A percentile compares a stretch with the other conserved stretches of the same genome.
Conservation (phyloP, 2,797 vertebrate species). For the Sebastiscus tertius region DNA sequence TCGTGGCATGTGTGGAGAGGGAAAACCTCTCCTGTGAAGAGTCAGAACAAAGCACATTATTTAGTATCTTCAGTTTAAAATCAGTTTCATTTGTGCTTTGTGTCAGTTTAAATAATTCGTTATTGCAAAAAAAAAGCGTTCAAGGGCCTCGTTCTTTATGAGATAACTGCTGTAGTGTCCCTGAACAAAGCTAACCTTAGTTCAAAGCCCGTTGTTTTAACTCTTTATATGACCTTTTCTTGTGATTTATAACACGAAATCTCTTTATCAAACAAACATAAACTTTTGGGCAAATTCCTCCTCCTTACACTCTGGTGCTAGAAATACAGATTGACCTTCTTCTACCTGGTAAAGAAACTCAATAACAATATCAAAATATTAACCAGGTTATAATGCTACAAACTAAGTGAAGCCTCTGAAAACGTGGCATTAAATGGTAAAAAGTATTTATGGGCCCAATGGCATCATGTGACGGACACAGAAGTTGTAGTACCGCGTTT, state of each 20-base stretch:
- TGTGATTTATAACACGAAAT: not conserved
- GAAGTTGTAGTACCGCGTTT: too few relatives aligned
- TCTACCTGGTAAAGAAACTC: too few relatives aligned
- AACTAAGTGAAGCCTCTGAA: too few relatives aligned
- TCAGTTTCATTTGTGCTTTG: not conserved
- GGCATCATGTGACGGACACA: too few relatives aligned
- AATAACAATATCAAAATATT: too few relatives aligned
- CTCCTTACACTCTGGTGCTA: not conserved
- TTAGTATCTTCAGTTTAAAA: not conserved
- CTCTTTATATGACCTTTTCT: too few relatives aligned
- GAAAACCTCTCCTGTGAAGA: not conserved
- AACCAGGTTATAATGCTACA: too few relatives aligned
- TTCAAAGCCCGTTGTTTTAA: too few relatives aligned
- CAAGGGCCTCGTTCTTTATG: not conserved
- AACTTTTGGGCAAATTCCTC: not conserved
- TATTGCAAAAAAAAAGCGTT: not conserved
- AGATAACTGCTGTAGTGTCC: not conserved
- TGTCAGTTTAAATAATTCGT: not conserved
- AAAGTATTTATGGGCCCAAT: too few relatives aligned
- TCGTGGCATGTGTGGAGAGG: not conserved
- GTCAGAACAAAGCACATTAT: not conserved
- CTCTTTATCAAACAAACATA: not conserved
- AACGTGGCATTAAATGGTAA: too few relatives aligned
- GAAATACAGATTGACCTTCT: not conserved
- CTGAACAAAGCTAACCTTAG: not conserved